phyloP scores from a whole-genome alignment of 2,113 vertebrate species.

The Channa maculata region DNA sequence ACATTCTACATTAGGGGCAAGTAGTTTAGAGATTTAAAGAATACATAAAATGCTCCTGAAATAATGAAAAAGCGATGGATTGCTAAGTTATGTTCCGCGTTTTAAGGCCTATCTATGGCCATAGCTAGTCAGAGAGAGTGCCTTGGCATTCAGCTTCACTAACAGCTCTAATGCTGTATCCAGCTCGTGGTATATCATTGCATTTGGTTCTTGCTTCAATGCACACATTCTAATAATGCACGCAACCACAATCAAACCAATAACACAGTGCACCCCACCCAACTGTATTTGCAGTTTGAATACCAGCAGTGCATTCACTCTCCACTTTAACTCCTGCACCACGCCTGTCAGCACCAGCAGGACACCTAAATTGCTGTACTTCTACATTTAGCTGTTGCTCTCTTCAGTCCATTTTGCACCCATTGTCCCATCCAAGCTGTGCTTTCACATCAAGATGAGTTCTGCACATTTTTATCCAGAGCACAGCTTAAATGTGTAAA shows the following conservation, averaged over 20 bases:
- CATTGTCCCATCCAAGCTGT: not conserved
- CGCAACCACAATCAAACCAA: conserved; percentile 26
- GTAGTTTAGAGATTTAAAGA: not conserved
- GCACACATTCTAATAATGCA: conserved; percentile 2
- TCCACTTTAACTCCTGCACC: conserved; percentile 1
- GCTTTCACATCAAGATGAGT: conserved; percentile 14
- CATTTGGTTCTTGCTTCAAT: conserved; percentile 14
- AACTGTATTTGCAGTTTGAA: not conserved
- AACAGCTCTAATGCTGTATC: not conserved
- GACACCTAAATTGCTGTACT: not conserved
- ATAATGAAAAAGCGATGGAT: no score
- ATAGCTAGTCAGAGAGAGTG: conserved; percentile 2
- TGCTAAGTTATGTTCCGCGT: not conserved
- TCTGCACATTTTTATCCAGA: not conserved
- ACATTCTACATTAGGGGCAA: not conserved
- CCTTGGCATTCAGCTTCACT: not conserved
- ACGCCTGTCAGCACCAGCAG: not conserved
- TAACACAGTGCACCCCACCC: not conserved
- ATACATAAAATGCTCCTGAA: not conserved
- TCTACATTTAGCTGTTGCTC: not conserved
- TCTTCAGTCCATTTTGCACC: not conserved
- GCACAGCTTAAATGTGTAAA: conserved; percentile 17
- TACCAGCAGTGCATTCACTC: not conserved
- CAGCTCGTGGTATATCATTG: not conserved
- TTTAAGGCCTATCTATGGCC: not conserved